phyloP scores from a whole-genome alignment of 2,797 vertebrate species.

The Triplophysa yarkandensis region DNA sequence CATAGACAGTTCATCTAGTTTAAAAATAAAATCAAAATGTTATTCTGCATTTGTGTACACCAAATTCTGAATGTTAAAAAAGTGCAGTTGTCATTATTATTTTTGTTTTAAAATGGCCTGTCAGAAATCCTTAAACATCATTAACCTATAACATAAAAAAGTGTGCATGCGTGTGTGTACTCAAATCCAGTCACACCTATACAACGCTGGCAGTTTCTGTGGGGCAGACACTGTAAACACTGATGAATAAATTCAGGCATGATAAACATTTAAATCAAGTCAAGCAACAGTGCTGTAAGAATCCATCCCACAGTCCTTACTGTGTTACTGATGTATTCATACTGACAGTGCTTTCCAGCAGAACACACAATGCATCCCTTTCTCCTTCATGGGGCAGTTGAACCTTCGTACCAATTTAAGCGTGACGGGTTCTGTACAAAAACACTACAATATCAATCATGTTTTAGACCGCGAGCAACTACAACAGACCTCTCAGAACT shows the following conservation, averaged over 20 bases:
- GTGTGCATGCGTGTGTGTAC: too few species aligned
- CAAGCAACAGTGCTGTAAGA: neutral
- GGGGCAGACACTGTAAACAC: neutral
- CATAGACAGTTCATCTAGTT: too few species aligned
- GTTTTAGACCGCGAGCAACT: slow-evolving; percentile 29
- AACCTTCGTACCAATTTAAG: slow-evolving; percentile 36
- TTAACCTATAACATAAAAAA: too few species aligned
- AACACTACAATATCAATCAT: slow-evolving; percentile 51
- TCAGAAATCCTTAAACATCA: too few species aligned
- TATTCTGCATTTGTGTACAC: too few species aligned
- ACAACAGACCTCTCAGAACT: slow-evolving; percentile 43
- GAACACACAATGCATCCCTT: slow-evolving; percentile 6
- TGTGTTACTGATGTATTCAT: slow-evolving; percentile 13
- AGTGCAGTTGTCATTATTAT: too few species aligned
- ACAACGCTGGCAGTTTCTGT: neutral
- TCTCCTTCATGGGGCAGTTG: slow-evolving; percentile 31
- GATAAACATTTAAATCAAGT: slow-evolving; percentile 17
- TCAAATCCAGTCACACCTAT: too few species aligned
- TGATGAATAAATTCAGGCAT: neutral
- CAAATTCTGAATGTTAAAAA: too few species aligned
- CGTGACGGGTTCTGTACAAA: slow-evolving; percentile 57
- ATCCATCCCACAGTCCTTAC: neutral
- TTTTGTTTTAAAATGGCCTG: too few species aligned
- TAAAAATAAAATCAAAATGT: too few species aligned
- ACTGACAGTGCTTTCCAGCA: slow-evolving; percentile 8